A percentile compares a stretch with the other conserved stretches of the same genome.
Evolutionary conservation across 92 coral and sea anemone species (phyloP).

Genomic region (Zoanthus solanderi): DNA sequence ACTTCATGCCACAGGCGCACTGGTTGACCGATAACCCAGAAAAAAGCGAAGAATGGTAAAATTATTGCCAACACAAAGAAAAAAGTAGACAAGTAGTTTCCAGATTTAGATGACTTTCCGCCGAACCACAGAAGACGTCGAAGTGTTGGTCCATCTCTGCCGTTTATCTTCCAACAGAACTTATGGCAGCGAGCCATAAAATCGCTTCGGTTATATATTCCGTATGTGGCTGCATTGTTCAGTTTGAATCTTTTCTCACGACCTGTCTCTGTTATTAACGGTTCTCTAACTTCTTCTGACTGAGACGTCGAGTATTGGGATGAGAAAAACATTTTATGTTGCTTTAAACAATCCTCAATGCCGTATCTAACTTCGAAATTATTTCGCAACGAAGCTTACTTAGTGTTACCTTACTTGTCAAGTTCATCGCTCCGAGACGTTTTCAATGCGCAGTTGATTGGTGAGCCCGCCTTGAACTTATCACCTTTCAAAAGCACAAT

Average conservation of each 20-base stretch:
- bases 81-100: slow-evolving; percentile 25
- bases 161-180: slow-evolving; percentile 37
- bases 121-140: slow-evolving; percentile 44
- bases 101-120: slow-evolving; percentile 44
- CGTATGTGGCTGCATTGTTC: slow-evolving; percentile 39
- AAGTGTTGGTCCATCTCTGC: slow-evolving; percentile 28
- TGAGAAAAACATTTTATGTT: slow-evolving; percentile 29
- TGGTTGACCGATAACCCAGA: slow-evolving; percentile 27
- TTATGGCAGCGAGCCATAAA: slow-evolving; percentile 41
- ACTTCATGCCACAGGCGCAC: slow-evolving; percentile 41
- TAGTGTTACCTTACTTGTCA: no score
- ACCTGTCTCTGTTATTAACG: slow-evolving; percentile 24
- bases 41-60: slow-evolving; percentile 12
- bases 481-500: no score
- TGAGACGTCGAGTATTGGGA: slow-evolving; percentile 38
- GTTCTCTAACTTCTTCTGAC: slow-evolving; percentile 34
- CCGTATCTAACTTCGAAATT: background rate
- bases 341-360: no score
- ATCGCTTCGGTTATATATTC: slow-evolving; percentile 46
- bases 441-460: no score
- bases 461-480: no score
- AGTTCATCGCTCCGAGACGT: no score
- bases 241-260: slow-evolving; percentile 33
- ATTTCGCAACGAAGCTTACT: background rate
- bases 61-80: slow-evolving; percentile 26